Base-by-base conservation (phyloP, 2,113 vertebrate species). In the Solea solea region DNA sequence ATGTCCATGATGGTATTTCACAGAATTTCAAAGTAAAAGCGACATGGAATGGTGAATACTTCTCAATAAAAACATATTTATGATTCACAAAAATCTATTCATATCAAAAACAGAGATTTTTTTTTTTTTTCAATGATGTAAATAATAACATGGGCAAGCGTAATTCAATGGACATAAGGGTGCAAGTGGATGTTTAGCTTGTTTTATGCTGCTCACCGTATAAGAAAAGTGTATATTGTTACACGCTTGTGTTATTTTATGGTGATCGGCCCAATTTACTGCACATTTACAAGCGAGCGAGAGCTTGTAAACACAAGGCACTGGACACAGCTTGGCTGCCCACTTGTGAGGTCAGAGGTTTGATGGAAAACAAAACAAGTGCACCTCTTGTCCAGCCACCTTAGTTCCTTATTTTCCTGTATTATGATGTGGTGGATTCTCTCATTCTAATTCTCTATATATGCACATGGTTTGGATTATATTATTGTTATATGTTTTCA, bases 251-350 rank as follows among this genome's bases (percentile, higher is more conserved):
- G 34, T 72, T 61, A 16, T 61, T 78, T 74, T 74, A 81, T 85
- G 79, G 80, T 81, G 84, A 80, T 85, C 51, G 62, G 71, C 46
- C 61, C 62, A 16, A 34, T 48, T 48, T 48, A 67, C 39, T 85
- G 80, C 72, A 55, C 56, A 71, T 84, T 88, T 66, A 84, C 76
- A 74, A 80, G 73, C 40, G 45, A 82, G 54, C 64, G 48, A 25
- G 46, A 10, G 74, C 77, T 83, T 72, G 59, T 79, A 83, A 83
- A 74, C 63, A 41, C 15, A 41, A 74, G 82, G 66, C 56, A 45
- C 12, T 51, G 72, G 69, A 78, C 80, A 57, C 49, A 58, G 56
- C 49, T 54, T 16, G 46, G 25, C 15, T 46, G 61, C 70, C 61
- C 8, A 71, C 55, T 12, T 14, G 11, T 8, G 42, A 15, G 63